Conservation (phyloP, 2,888 invertebrate genomes). For the Cheilosia pagana region DNA sequence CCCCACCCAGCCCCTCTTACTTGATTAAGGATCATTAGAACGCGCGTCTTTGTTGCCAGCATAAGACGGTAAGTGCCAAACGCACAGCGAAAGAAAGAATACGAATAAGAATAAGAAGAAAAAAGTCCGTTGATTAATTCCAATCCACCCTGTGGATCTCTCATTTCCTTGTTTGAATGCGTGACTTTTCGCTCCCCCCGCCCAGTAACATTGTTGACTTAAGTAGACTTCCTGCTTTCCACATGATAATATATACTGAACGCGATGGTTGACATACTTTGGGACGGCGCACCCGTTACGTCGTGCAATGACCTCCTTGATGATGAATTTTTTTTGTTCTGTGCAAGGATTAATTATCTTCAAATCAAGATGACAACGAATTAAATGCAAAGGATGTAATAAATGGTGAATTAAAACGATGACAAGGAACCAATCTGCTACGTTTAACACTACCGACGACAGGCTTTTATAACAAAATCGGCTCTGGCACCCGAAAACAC, state of each 20-base stretch:
- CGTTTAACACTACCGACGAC: constrained; percentile 63
- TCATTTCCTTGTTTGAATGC: constrained; percentile 67
- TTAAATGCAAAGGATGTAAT: constrained; percentile 68
- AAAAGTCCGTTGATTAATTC: constrained; percentile 64
- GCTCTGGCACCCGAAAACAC: constrained; percentile 54
- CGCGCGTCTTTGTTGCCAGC: constrained; percentile 17
- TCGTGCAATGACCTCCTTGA: constrained; percentile 46
- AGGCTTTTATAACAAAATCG: constrained; percentile 38
- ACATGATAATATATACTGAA: constrained; percentile 33
- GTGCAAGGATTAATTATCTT: constrained; percentile 65
- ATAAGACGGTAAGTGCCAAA: constrained; percentile 8
- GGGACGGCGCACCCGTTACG: neutral
- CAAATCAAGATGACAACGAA: constrained; percentile 71
- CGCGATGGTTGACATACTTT: constrained; percentile 6
- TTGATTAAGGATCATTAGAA: constrained; percentile 65
- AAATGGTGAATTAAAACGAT: constrained; percentile 74
- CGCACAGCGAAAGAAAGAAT: constrained; percentile 36
- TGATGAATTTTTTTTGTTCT: neutral
- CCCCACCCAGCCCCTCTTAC: constrained; percentile 22
- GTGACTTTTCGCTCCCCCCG: constrained; percentile 48
- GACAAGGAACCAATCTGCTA: constrained; percentile 72
- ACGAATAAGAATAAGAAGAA: constrained; percentile 4
- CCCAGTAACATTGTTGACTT: constrained; percentile 64
- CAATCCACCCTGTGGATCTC: constrained; percentile 39
- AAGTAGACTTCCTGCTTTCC: constrained; percentile 64